phyloP scores from a whole-genome alignment of 92 coral and sea anemone genomes.

The Heliopora coerulea region DNA sequence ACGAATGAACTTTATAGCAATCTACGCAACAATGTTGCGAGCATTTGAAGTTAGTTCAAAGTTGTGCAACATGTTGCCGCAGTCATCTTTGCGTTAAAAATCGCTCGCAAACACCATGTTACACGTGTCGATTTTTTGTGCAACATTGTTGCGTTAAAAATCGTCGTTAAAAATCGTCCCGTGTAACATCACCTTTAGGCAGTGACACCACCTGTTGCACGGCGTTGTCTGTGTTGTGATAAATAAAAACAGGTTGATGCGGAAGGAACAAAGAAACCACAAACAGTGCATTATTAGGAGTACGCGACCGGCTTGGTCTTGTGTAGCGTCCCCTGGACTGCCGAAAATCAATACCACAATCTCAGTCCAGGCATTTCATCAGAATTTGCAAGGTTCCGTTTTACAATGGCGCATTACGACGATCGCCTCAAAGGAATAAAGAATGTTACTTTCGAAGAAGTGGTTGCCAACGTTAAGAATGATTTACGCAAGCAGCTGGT shows the following conservation, averaged over 20 bases:
- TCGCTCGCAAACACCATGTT: too few relatives aligned
- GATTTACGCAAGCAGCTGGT: conserved; percentile 23
- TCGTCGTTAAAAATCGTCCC: neutral
- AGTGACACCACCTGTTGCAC: too few relatives aligned
- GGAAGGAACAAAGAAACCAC: neutral
- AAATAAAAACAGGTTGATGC: neutral
- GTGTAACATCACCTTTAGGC: neutral
- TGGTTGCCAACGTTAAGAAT: conserved; percentile 1
- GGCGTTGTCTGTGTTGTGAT: neutral
- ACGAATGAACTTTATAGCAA: too few relatives aligned
- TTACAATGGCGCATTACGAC: conserved; percentile 16
- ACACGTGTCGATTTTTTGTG: too few relatives aligned
- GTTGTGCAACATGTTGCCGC: too few relatives aligned
- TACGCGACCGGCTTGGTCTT: neutral
- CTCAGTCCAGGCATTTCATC: neutral
- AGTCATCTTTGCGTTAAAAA: too few relatives aligned
- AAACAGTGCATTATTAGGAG: neutral
- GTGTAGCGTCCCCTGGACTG: neutral
- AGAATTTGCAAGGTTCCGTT: neutral
- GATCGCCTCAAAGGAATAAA: conserved; percentile 17
- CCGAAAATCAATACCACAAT: neutral
- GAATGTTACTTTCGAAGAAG: conserved; percentile 27
- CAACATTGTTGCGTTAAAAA: too few relatives aligned
- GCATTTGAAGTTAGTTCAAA: too few relatives aligned
- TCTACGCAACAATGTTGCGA: too few relatives aligned